These are phyloP conservation scores for Lepisosteus osseus DNA, from an alignment of 2,113 vertebrate genomes.

Conservation along the genomic window DNA sequence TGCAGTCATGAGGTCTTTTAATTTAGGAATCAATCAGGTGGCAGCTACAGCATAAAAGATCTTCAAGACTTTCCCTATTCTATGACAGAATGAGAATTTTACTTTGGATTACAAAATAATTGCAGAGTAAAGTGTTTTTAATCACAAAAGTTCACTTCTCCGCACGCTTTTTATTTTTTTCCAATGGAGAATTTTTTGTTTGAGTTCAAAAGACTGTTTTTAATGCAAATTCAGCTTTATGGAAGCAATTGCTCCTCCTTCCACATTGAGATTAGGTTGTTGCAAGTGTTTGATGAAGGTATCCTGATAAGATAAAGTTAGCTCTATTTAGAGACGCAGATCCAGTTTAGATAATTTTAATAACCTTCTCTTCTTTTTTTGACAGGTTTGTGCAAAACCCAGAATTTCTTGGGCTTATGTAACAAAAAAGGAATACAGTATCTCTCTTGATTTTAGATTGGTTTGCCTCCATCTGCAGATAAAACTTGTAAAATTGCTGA, in stretches of 20 bases:
- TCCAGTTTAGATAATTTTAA: constrained; percentile 1
- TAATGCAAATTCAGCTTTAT: constrained; percentile 36
- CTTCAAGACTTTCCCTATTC: too few relatives aligned
- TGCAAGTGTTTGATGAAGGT: constrained; percentile 32
- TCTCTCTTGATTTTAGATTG: too few relatives aligned
- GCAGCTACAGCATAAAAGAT: too few relatives aligned
- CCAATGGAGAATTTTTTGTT: neutral
- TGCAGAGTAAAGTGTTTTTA: too few relatives aligned
- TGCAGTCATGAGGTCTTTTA: too few relatives aligned
- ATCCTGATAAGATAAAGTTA: constrained; percentile 26
- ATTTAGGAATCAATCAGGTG: too few relatives aligned
- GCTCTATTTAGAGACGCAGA: neutral
- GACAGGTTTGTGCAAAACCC: neutral
- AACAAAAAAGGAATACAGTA: neutral
- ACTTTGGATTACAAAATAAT: too few relatives aligned
- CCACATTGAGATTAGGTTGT: constrained; percentile 23
- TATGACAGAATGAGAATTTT: too few relatives aligned
- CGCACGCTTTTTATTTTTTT: too few relatives aligned
- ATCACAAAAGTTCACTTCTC: too few relatives aligned
- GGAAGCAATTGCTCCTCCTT: constrained; percentile 22
- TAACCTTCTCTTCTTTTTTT: neutral
- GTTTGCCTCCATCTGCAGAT: too few relatives aligned
- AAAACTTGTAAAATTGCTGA: too few relatives aligned
- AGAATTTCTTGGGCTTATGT: neutral
- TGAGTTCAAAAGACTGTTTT: constrained; percentile 38